Evolutionary conservation across 2,888 invertebrate species (phyloP), one percentile per base, ranked within the genome.

Genomic region (Conus canariensis): DNA sequence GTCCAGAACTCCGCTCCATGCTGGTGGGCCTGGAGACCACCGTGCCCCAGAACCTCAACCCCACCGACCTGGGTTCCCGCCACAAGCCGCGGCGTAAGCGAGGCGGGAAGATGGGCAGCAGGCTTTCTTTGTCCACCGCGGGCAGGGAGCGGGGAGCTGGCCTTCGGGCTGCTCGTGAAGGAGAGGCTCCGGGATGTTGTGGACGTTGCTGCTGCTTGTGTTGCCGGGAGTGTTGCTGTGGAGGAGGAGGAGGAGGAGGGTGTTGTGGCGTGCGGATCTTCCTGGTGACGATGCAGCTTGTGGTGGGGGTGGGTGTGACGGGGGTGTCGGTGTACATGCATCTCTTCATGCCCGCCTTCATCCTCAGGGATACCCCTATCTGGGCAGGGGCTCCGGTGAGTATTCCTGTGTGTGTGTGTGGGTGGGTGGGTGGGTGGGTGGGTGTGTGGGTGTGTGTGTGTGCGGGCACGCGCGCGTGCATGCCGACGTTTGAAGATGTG

Each of bases 281-380:
- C 58, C 92, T 94, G 85, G 94, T 93, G 74, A 89, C 92, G 85
- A 85, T 89, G 89, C 94, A 95, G 93, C 85, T 94, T 58, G 87
- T 92, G 22, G 85, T 94, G 60, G 95, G 95, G 19, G 90, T 90
- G 14, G 92, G 92, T 16, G 92, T 94, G 87, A 93, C 93, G 1
- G 94, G 91, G 5, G 89, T 94, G 58, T 94, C 92, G 14, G 91
- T 94, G 70, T 95, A 94, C 90, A 92, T 94, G 80, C 91, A 93
- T 83, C 91, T 92, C 22, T 92, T 93, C 83, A 90, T 93, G 30
- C 92, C 94, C 0, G 92, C 93, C n/a, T 89, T 94, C 22, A 88
- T 85, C 83, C 16, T 90, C 45, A 59, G 90, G 25, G 91, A 91
- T 16, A 88, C 88, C 12, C 91, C 91, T 5, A 74, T 91, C 59